Conservation (phyloP, 2,797 vertebrate species). For the Peromyscus melanophrys region DNA sequence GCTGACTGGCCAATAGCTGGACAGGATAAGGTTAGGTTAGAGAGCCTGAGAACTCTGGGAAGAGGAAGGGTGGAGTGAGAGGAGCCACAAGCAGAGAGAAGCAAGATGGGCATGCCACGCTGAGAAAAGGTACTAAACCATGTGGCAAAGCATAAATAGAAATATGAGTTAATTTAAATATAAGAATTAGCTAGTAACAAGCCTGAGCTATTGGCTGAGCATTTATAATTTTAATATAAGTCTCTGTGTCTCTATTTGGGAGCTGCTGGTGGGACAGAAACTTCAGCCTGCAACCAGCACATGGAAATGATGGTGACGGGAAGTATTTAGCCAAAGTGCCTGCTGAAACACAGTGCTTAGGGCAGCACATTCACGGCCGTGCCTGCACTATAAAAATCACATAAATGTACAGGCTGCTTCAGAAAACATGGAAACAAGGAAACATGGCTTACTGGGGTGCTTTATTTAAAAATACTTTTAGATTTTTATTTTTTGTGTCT, state of each 20-base stretch:
- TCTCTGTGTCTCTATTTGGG: neutral
- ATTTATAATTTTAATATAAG: neutral
- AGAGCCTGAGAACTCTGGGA: too few relatives aligned
- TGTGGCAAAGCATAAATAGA: neutral
- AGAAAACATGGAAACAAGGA: slow-evolving; percentile 4
- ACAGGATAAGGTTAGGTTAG: neutral
- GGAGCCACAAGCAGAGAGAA: too few relatives aligned
- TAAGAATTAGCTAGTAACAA: neutral
- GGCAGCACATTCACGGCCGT: neutral
- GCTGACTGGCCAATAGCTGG: neutral
- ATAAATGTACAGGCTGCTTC: neutral
- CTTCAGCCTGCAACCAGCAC: neutral
- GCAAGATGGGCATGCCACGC: too few relatives aligned
- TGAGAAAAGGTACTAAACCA: neutral
- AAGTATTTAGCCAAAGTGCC: slow-evolving; percentile 36
- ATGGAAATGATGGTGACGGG: neutral
- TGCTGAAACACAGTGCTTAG: neutral
- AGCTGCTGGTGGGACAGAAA: neutral
- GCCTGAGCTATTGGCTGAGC: neutral
- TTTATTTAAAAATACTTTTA: slow-evolving; percentile 47
- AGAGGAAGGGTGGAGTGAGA: too few relatives aligned
- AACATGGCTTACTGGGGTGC: neutral
- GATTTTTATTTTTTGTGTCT: neutral
- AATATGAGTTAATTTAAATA: neutral
- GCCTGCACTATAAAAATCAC: neutral